phyloP scores from a whole-genome alignment of 2,797 vertebrate species.

The Helostoma temminkii region DNA sequence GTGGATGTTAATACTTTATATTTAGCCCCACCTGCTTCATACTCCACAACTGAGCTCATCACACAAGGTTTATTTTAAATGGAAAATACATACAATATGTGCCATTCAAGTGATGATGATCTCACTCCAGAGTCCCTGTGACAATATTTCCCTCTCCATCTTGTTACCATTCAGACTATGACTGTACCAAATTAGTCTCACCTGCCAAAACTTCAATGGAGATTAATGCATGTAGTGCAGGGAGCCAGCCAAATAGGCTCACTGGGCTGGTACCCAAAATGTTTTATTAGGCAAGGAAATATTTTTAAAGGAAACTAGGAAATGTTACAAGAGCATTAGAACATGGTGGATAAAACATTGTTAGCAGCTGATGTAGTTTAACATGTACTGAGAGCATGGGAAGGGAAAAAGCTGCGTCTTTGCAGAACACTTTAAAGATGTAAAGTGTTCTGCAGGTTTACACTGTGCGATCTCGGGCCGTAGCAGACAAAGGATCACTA shows the following conservation, averaged over 20 bases:
- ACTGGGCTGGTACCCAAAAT: constrained; percentile 57
- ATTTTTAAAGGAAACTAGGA: constrained; percentile 54
- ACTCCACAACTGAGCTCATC: too few species aligned
- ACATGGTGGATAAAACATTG: constrained; percentile 10
- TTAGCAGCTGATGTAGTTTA: constrained; percentile 18
- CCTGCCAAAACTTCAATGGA: constrained; percentile 71
- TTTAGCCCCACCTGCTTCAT: too few species aligned
- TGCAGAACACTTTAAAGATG: constrained; percentile 33
- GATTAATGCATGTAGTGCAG: constrained; percentile 67
- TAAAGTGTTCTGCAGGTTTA: too few species aligned
- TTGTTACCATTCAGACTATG: constrained; percentile 59
- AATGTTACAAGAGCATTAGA: constrained; percentile 9
- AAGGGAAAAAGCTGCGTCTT: constrained; percentile 29
- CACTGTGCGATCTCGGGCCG: too few species aligned
- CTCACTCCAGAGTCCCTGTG: constrained; percentile 27
- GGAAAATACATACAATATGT: background rate
- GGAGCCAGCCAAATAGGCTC: constrained; percentile 59
- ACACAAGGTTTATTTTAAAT: background rate
- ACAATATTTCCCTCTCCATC: constrained; percentile 55
- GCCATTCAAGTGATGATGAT: constrained; percentile 46
- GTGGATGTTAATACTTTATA: too few species aligned
- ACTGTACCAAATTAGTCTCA: constrained; percentile 69
- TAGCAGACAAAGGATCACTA: too few species aligned
- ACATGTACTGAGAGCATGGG: too few species aligned
- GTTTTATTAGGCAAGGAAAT: constrained; percentile 49